A percentile compares a stretch with the other conserved stretches of the same genome.
These are phyloP conservation scores for Pantherophis guttatus DNA, from an alignment of 2,113 vertebrate species.

Conservation along the genomic window DNA sequence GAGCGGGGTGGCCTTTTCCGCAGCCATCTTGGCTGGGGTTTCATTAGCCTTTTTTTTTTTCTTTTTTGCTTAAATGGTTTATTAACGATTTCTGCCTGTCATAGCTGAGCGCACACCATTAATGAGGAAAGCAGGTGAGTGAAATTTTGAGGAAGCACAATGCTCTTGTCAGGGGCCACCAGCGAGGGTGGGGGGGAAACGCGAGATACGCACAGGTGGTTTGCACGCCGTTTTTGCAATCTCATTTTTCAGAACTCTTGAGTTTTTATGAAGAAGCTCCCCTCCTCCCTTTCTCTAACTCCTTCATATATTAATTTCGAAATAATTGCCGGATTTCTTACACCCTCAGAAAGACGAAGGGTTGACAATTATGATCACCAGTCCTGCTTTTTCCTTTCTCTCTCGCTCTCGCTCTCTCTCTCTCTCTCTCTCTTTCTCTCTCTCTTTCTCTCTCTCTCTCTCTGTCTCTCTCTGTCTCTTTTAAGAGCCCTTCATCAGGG, in stretches of 20 bases:
- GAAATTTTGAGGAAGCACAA: conserved; percentile 19
- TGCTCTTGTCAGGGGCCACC: conserved; percentile 16
- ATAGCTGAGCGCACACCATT: conserved; percentile 25
- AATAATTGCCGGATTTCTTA: background rate
- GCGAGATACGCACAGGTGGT: conserved; percentile 33
- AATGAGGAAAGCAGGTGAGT: conserved; percentile 48
- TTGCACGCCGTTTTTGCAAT: background rate
- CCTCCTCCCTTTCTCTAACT: background rate
- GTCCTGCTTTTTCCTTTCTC: background rate
- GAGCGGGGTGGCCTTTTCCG: background rate
- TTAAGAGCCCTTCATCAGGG: conserved; percentile 10
- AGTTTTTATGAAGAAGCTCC: background rate
- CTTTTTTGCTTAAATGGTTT: conserved; percentile 20
- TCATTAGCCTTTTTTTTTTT: background rate
- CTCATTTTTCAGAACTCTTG: background rate
- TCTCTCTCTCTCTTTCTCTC: no score
- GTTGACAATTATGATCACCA: background rate
- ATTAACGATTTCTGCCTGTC: conserved; percentile 18
- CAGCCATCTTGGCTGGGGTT: conserved; percentile 19
- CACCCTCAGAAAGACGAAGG: conserved; percentile 17
- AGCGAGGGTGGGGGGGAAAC: conserved; percentile 7
- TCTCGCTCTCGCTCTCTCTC: no score
- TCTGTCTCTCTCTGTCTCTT: no score
- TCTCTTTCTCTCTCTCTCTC: no score
- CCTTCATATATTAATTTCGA: conserved; percentile 30